Conservation (phyloP, 2,113 vertebrate species). For the Poecile atricapillus region DNA sequence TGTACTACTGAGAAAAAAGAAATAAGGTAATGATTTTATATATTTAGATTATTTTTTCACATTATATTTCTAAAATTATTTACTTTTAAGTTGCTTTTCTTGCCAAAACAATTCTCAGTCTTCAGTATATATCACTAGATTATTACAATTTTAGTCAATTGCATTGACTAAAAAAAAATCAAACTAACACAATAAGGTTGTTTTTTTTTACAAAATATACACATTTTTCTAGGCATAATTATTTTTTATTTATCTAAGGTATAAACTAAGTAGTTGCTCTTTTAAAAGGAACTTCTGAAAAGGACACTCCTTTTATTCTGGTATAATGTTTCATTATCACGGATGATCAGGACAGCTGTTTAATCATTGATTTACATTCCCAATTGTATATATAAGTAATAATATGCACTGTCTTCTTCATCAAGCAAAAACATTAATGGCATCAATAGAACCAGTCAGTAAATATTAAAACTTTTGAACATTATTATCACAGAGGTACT, state of each 20-base stretch:
- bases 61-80: neutral
- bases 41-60: neutral
- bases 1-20: neutral
- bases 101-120: neutral
- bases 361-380: neutral
- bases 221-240: neutral
- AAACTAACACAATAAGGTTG: neutral
- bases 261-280: neutral
- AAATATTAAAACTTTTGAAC: neutral
- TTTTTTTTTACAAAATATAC: neutral
- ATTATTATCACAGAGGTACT: neutral
- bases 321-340: neutral
- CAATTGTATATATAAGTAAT: neutral
- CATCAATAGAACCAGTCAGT: neutral
- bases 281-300: neutral
- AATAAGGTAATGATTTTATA: neutral
- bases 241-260: neutral
- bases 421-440: neutral
- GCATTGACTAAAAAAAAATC: neutral
- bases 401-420: neutral
- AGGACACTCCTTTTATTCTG: neutral
- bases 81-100: neutral
- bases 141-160: neutral
- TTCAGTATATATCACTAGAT: neutral
- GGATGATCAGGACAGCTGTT: neutral